Evolutionary conservation across 2,888 invertebrate species (phyloP).

Genomic region (Odontocerum albicorne): DNA sequence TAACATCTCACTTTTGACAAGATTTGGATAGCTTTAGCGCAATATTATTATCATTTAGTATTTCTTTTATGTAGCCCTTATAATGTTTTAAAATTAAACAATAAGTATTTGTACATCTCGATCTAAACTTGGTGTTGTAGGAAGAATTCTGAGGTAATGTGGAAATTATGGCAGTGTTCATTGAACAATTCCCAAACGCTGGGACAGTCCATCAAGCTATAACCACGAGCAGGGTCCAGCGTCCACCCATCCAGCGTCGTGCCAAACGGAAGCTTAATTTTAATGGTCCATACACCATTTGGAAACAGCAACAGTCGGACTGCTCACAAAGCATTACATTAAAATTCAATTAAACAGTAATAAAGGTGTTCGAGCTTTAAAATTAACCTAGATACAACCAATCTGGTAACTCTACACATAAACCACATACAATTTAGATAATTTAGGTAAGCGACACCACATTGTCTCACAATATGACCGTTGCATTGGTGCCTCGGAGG

Average conservation of each 20-base stretch:
- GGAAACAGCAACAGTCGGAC: conserved; percentile 1
- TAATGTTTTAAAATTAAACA: conserved; percentile 16
- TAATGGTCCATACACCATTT: conserved; percentile 5
- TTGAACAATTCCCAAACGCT: conserved; percentile 5
- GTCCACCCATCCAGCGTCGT: background rate
- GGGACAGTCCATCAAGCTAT: conserved; percentile 9
- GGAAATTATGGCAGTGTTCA: conserved; percentile 27
- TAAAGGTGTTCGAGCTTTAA: conserved; percentile 9
- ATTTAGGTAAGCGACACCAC: background rate
- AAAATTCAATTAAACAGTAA: background rate
- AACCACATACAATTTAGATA: conserved; percentile 10
- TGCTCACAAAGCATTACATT: background rate
- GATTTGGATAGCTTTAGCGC: conserved; percentile 24
- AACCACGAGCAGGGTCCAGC: background rate
- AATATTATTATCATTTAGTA: conserved; percentile 22
- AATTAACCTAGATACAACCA: conserved; percentile 22
- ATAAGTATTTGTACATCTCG: conserved; percentile 24
- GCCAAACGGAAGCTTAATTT: background rate
- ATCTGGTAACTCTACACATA: conserved; percentile 22
- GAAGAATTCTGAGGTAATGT: conserved; percentile 25
- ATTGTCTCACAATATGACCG: background rate
- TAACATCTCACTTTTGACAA: conserved; percentile 25
- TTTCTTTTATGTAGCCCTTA: conserved; percentile 4
- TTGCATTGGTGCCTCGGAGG: too few relatives aligned
- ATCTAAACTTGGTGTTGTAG: conserved; percentile 28